phyloP scores from a whole-genome alignment of 2,888 invertebrate genomes.

The Aporophyla lueneburgensis region DNA sequence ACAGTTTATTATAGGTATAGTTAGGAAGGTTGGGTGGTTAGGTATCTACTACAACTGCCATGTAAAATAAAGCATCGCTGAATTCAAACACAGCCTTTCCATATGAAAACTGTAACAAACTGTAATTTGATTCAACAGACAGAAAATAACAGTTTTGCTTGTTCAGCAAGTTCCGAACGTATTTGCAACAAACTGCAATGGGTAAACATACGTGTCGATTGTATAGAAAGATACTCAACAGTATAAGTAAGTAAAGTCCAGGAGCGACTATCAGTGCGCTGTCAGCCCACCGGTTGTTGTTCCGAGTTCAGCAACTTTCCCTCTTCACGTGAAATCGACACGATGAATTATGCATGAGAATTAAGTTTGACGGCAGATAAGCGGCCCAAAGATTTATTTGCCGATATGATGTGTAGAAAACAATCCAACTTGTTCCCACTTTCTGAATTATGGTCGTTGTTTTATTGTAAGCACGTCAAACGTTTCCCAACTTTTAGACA shows the following conservation, averaged over 20 bases:
- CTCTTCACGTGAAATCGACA: slow-evolving; percentile 84
- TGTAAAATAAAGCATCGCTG: slow-evolving; percentile 1
- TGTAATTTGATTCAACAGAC: slow-evolving; percentile 36
- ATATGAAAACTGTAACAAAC: slow-evolving; percentile 10
- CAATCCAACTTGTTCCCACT: slow-evolving; percentile 89
- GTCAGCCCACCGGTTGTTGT: slow-evolving; percentile 74
- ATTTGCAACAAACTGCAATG: slow-evolving; percentile 37
- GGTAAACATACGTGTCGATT: slow-evolving; percentile 25
- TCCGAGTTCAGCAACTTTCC: slow-evolving; percentile 81
- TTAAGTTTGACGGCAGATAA: slow-evolving; percentile 90
- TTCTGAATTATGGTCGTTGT: slow-evolving; percentile 89
- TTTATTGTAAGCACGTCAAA: slow-evolving; percentile 87
- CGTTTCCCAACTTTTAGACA: slow-evolving; percentile 74
- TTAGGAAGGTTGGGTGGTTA: too few relatives aligned
- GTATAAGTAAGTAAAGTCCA: slow-evolving; percentile 50
- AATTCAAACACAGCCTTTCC: neutral
- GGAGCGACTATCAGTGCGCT: slow-evolving; percentile 69
- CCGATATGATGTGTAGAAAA: slow-evolving; percentile 90
- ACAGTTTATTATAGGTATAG: too few relatives aligned
- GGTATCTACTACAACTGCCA: neutral
- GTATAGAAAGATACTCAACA: slow-evolving; percentile 29
- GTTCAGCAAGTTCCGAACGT: neutral
- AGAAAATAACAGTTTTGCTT: slow-evolving; percentile 23
- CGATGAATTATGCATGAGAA: slow-evolving; percentile 90
- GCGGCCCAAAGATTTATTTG: slow-evolving; percentile 89